Conservation (phyloP, 2,888 invertebrate species). For the Agrochola lota region DNA sequence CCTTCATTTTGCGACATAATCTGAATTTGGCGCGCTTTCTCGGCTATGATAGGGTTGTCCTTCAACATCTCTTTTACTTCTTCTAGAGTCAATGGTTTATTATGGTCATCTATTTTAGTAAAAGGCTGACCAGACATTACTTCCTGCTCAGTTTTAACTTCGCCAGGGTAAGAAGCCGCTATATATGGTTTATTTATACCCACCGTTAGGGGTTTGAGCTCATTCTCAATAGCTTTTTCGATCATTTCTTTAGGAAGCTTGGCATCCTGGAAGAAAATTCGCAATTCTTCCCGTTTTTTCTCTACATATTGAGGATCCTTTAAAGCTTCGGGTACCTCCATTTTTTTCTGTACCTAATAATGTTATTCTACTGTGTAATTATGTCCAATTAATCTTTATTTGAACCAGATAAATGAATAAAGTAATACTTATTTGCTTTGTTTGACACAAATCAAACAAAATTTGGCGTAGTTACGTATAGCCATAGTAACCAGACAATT, state of each 20-base stretch:
- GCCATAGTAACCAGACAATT: conserved; percentile 53
- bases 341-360: conserved; percentile 35
- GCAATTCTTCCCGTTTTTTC: conserved; percentile 80
- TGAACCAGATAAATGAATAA: background rate
- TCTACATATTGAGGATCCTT: conserved; percentile 74
- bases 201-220: conserved; percentile 77
- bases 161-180: conserved; percentile 79
- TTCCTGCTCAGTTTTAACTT: conserved; percentile 83
- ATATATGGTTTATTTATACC: conserved; percentile 78
- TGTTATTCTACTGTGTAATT: background rate
- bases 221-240: conserved; percentile 84
- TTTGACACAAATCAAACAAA: conserved; percentile 60
- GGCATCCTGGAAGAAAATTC: conserved; percentile 80
- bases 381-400: background rate
- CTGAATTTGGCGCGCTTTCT: conserved; percentile 87
- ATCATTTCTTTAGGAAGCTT: conserved; percentile 79
- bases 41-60: conserved; percentile 81
- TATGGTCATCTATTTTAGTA: conserved; percentile 79
- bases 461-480: conserved; percentile 52
- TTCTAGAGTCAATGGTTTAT: conserved; percentile 76
- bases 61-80: conserved; percentile 81
- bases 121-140: conserved; percentile 88
- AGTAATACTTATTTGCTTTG: conserved; percentile 17
- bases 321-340: conserved; percentile 72
- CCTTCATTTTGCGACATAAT: conserved; percentile 74